Percentiles rank a stretch among this genome's conserved stretches.
Evolutionary conservation across 2,113 vertebrate genomes (phyloP).

Genomic region (Pterocles burchelli): DNA sequence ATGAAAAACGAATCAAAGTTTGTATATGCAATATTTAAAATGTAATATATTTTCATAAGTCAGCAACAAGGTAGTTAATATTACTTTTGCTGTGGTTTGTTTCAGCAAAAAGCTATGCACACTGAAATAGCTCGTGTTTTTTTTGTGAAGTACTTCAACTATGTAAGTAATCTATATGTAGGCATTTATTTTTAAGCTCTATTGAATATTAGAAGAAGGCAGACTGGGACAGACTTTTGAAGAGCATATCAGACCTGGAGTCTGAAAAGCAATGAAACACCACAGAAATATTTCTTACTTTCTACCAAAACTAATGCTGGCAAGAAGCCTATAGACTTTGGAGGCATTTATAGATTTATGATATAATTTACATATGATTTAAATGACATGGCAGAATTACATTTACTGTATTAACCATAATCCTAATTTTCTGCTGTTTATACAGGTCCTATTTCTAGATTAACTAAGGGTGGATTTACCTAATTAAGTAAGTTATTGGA

Average conservation of each 20-base stretch:
- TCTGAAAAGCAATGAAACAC: not conserved
- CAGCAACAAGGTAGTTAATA: not conserved
- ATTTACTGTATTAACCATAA: conserved; percentile 33
- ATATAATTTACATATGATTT: not conserved
- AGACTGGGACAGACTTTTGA: not conserved
- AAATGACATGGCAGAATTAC: not conserved
- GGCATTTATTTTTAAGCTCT: not conserved
- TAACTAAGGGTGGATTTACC: not conserved
- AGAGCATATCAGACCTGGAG: not conserved
- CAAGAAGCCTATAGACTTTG: not conserved
- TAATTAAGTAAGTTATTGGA: not conserved
- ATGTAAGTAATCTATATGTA: not conserved
- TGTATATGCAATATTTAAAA: not conserved
- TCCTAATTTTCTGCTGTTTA: not conserved
- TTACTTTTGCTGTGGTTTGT: not conserved
- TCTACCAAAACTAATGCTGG: conserved; percentile 1
- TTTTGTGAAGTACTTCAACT: not conserved
- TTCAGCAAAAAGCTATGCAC: not conserved
- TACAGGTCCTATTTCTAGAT: not conserved
- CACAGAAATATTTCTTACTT: not conserved
- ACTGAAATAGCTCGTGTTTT: not conserved
- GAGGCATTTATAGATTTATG: conserved; percentile 28
- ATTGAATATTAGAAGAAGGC: not conserved
- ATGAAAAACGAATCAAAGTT: not conserved
- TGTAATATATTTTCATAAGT: not conserved